phyloP scores from a whole-genome alignment of 2,888 invertebrate genomes.

The Ctena decussata region DNA sequence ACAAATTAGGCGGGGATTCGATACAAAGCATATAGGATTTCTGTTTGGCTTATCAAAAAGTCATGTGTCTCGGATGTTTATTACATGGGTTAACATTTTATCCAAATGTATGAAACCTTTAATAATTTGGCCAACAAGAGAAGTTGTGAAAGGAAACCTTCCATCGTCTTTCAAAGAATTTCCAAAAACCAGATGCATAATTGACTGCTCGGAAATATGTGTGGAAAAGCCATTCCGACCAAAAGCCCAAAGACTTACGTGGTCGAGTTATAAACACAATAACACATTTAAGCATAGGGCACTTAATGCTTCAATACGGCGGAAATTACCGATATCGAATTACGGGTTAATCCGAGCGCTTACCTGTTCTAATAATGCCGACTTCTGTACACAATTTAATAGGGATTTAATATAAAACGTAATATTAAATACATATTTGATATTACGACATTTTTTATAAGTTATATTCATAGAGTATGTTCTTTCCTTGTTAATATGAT shows the following conservation, averaged over 20 bases:
- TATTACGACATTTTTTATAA: too few relatives aligned
- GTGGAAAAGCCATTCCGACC: constrained; percentile 13
- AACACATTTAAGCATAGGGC: too few relatives aligned
- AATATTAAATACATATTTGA: too few relatives aligned
- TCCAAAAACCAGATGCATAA: background rate
- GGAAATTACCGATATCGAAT: too few relatives aligned
- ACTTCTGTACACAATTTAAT: too few relatives aligned
- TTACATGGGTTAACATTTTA: constrained; percentile 24
- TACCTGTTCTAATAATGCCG: too few relatives aligned
- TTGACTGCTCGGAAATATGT: constrained; percentile 10
- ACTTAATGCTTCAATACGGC: too few relatives aligned
- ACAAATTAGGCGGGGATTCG: background rate
- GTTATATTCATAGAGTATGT: too few relatives aligned
- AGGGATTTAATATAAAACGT: too few relatives aligned
- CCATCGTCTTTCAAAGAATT: background rate
- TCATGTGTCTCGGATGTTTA: constrained; percentile 18
- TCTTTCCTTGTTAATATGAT: too few relatives aligned
- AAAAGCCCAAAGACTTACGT: background rate
- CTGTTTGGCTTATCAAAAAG: constrained; percentile 19
- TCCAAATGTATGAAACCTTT: constrained; percentile 9
- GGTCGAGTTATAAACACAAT: constrained; percentile 18
- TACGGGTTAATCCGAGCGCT: too few relatives aligned
- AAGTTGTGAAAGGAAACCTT: constrained; percentile 5
- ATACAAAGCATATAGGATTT: constrained; percentile 1
- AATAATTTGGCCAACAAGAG: constrained; percentile 22